A percentile compares a stretch with the other conserved stretches of the same genome.
phyloP scores from a whole-genome alignment of 2,888 invertebrate species.

The Tachina lurida region DNA sequence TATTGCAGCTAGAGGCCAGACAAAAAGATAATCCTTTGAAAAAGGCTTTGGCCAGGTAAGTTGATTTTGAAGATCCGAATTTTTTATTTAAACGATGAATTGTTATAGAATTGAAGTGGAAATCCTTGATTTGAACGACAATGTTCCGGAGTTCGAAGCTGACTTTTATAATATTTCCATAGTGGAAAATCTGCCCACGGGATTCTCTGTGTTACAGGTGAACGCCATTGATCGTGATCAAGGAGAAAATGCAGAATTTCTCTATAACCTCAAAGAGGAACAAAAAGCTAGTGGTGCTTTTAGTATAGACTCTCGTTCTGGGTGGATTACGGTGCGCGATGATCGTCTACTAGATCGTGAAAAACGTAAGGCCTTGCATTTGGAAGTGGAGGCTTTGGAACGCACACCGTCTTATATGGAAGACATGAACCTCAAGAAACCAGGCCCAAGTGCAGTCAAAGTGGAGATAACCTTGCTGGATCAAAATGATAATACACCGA shows the following conservation, averaged over 20 bases:
- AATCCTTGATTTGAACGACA: conserved; percentile 87
- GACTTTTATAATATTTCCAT: conserved; percentile 96
- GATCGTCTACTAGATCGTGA: conserved; percentile 91
- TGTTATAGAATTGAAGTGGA: conserved; percentile 78
- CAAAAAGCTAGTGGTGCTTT: conserved; percentile 89
- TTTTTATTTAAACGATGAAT: neutral
- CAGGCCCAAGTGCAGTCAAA: conserved; percentile 85
- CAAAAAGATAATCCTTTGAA: conserved; percentile 91
- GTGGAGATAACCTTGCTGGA: conserved; percentile 93
- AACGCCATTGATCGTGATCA: conserved; percentile 92
- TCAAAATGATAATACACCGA: conserved; percentile 95
- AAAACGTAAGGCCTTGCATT: conserved; percentile 87
- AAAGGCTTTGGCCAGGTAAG: conserved; percentile 86
- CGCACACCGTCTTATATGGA: conserved; percentile 86
- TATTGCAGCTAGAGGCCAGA: conserved; percentile 90
- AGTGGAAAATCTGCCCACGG: conserved; percentile 94
- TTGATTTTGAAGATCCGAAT: neutral
- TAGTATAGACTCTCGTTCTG: conserved; percentile 89
- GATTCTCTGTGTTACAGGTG: conserved; percentile 84
- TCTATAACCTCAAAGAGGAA: conserved; percentile 87
- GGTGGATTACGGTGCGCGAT: conserved; percentile 93
- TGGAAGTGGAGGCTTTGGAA: conserved; percentile 92
- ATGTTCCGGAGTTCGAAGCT: conserved; percentile 93
- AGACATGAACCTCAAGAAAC: conserved; percentile 76
- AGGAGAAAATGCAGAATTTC: conserved; percentile 93